Evolutionary conservation across 2,888 invertebrate species (phyloP), one percentile per base, ranked within the genome.

Genomic region (Drosophila gaucha): DNA sequence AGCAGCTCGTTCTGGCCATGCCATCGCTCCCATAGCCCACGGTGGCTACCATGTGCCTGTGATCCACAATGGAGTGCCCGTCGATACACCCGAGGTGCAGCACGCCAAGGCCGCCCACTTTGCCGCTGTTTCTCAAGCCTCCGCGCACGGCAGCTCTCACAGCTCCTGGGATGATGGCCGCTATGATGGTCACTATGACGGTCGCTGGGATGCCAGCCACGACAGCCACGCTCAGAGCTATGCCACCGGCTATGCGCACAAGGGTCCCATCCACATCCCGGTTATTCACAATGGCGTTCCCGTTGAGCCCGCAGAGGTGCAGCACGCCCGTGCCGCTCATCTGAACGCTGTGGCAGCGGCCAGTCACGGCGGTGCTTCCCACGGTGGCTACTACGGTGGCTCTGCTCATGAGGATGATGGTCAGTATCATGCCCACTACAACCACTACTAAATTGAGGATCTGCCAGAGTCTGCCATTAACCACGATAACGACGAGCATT

Each of bases 71-170:
- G 93, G 92, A 16, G 91, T 92, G 2, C 93, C 93, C 41, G 89
- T 92, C 30, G 93, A 93, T 44, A 93, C 93, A 3, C 93, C 93
- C 44, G 93, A 93, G 83, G 93, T 93, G 6, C 92, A 92, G 82
- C 91, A 91, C 57, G 92, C 92, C 41, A 90, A 91, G 78, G 91
- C 92, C 33, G 90, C 91, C 6, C 92, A 92, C 57, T 91, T 72
- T 62, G 91, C 92, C 31, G 92, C 92, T 41, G 69, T 91, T 6
- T 90, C 91, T 8, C 89, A 90, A 64, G 92, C 92, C 6, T 76
- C 80, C 26, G 80, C 78, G 14, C 75, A 78, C 55, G 60, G 75
- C 51, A 75, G 74, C 52, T 84, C 78, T 0, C 76, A 80, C 67
- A 75, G 70, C 73, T 84, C 87, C 52, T 84, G 84, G 88, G 84